A percentile compares a stretch with the other conserved stretches of the same genome.
phyloP scores from a whole-genome alignment of 2,113 vertebrate genomes.

The Laticauda laticaudata region DNA sequence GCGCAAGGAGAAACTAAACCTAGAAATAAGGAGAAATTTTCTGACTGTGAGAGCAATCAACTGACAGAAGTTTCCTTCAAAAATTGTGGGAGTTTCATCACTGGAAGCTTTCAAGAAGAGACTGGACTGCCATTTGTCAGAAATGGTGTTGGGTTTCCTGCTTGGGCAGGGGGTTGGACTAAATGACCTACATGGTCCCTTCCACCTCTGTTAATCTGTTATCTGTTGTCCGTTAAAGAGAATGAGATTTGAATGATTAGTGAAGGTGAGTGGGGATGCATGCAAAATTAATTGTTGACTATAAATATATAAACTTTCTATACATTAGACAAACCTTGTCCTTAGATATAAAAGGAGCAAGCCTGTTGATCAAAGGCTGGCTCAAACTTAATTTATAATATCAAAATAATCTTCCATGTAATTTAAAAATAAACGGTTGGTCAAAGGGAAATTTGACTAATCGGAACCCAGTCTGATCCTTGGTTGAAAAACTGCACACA shows the following conservation, averaged over 20 bases:
- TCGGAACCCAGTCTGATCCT: background rate
- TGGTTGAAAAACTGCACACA: background rate
- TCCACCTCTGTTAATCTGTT: no score
- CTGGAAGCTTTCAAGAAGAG: no score
- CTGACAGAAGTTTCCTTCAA: no score
- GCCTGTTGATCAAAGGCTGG: background rate
- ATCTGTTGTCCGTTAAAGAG: no score
- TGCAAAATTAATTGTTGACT: background rate
- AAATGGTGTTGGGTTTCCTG: no score
- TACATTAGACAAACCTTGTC: background rate
- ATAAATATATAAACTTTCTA: background rate
- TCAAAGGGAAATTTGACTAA: background rate
- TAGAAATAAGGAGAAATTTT: no score
- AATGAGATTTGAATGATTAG: background rate
- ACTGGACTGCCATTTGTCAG: no score
- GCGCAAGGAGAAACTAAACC: no score
- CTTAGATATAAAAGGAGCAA: background rate
- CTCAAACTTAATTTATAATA: background rate
- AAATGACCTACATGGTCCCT: no score
- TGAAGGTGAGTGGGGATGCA: background rate
- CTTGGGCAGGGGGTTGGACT: no score
- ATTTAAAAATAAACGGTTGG: background rate
- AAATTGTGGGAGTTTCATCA: no score
- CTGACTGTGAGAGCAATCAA: no score
- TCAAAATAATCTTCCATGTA: background rate